Conservation (phyloP, 2,797 vertebrate genomes). For the Cirrhinus mrigala region DNA sequence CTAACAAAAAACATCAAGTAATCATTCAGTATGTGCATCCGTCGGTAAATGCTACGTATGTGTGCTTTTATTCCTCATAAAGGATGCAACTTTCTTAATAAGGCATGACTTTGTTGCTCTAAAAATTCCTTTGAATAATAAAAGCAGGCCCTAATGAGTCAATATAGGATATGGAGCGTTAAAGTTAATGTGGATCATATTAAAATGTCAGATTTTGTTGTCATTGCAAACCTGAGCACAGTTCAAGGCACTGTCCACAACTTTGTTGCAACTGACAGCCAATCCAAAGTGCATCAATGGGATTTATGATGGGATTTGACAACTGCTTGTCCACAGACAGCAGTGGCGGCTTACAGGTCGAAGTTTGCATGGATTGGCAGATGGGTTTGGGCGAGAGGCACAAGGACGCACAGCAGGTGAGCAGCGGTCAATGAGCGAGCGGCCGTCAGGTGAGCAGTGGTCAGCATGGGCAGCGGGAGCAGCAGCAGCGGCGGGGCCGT, state of each 20-base stretch:
- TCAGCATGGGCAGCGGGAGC: conserved; percentile 76
- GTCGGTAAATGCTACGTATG: not conserved
- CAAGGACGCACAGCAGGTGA: conserved; percentile 58
- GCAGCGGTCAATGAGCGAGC: conserved; percentile 54
- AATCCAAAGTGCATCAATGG: conserved; percentile 32
- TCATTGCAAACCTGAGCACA: not conserved
- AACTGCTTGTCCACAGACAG: not conserved
- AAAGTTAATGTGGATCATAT: not conserved
- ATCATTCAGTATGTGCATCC: not conserved
- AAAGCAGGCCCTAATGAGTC: not conserved
- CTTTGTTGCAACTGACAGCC: not conserved
- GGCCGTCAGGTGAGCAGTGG: conserved; percentile 47
- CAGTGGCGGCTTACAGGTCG: conserved; percentile 72
- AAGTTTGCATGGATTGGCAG: conserved; percentile 57
- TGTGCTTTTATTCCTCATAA: not conserved
- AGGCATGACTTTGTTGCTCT: not conserved
- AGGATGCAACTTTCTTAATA: not conserved
- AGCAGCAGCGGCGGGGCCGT: conserved; percentile 66
- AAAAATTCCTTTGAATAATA: not conserved
- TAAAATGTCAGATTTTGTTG: not conserved
- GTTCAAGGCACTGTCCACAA: not conserved
- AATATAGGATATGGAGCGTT: not conserved
- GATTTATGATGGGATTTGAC: conserved; percentile 63
- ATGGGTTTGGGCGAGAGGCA: conserved; percentile 55
- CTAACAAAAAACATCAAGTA: not conserved